These are phyloP conservation scores for Ariolimax columbianus DNA, from an alignment of 2,888 invertebrate genomes.

Conservation along the genomic window DNA sequence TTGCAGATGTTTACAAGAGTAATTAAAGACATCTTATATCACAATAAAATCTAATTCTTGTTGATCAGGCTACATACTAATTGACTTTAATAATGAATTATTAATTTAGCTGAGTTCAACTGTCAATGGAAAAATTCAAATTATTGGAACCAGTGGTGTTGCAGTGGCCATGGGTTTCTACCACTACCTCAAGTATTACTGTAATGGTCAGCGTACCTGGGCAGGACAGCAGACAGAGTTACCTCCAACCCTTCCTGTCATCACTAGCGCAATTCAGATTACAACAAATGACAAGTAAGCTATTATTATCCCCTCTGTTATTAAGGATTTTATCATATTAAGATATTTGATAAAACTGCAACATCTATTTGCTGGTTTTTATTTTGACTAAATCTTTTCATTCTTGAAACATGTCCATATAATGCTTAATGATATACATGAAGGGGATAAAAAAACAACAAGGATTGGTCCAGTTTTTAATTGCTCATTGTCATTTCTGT, in stretches of 20 bases:
- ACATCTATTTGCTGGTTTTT: too few relatives aligned
- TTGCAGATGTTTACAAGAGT: too few relatives aligned
- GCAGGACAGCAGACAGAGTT: slow-evolving; percentile 83
- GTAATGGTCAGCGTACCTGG: slow-evolving; percentile 92
- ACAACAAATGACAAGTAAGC: slow-evolving; percentile 77
- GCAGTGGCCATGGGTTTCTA: slow-evolving; percentile 91
- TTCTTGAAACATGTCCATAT: too few relatives aligned
- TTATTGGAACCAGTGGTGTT: slow-evolving; percentile 85
- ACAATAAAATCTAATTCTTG: not conserved
- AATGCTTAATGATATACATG: too few relatives aligned
- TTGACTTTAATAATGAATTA: not conserved
- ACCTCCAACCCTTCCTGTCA: slow-evolving; percentile 70
- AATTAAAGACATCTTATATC: too few relatives aligned
- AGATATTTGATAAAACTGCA: too few relatives aligned
- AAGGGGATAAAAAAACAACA: too few relatives aligned
- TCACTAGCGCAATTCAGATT: slow-evolving; percentile 63
- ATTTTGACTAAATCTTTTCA: too few relatives aligned
- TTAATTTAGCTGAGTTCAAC: slow-evolving; percentile 52
- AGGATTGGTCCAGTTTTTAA: too few relatives aligned
- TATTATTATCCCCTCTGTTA: not conserved
- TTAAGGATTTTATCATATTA: too few relatives aligned
- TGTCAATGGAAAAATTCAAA: slow-evolving; percentile 67
- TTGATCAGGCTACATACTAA: not conserved
- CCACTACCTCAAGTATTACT: slow-evolving; percentile 90
- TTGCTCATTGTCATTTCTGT: too few relatives aligned